Evolutionary conservation across 92 coral and sea anemone species (phyloP), one percentile per base, ranked within the genome.

Genomic region (Umimayanthus chanpuru): DNA sequence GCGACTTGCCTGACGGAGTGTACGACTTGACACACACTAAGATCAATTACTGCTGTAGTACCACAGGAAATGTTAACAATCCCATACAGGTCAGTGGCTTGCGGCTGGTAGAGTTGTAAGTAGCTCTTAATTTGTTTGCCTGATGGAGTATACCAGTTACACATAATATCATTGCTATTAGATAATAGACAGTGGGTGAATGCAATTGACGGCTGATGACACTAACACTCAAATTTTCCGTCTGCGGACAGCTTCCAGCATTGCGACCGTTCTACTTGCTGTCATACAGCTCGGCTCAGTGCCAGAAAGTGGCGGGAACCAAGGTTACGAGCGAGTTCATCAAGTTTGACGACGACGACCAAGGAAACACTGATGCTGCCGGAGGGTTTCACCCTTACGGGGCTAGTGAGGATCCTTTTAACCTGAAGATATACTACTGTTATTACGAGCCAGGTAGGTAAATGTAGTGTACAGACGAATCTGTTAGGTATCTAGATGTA

Each of bases 321-420:
- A 91, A 90, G 82, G 99, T 92, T 7, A 95, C 96, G 1, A 95
- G 98, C 81, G 99, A 96, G 90, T 96, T 96, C 81, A 91, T 96
- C 79, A 97, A 97, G 91, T 97, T 95, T 90, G 99, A 97, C 30
- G 99, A 97, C 74, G 97, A 97, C 32, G 99, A 97, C 85, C 98
- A 95, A 58, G 99, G 93, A 2, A 97, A 97, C 78, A 97, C 99
- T 15, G 99, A 97, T 71, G 96, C 94, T 14, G 96, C 98, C 0
- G 95, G 93, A 25, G 99, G 99, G 1, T 93, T 94, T 2, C 98
- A 95, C 85, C 99, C 99, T 15, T 97, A 97, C 85, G 99, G 99
- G 55, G 98, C 98, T 49, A 95, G 98, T 49, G 99, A 97, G 88
- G 99, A 97, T 81, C 99, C 99, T 5, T 97, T 97, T 70, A 97